Percentiles rank a stretch among this genome's conserved stretches.
phyloP scores from a whole-genome alignment of 1,140 invertebrate species.

The Rhyzopertha dominica region DNA sequence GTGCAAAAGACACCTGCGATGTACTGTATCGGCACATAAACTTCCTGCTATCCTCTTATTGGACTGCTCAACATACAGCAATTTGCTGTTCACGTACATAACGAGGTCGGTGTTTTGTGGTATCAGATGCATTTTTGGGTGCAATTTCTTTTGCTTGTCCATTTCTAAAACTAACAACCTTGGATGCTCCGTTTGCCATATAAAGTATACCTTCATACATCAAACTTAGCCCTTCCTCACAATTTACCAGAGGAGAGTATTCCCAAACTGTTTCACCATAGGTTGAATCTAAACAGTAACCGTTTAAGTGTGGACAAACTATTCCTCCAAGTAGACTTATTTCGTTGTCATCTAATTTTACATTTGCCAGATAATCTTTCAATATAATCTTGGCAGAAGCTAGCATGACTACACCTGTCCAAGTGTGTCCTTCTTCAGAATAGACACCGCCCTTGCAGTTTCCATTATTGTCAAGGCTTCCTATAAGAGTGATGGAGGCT shows the following conservation, averaged over 20 bases:
- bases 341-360: conserved; percentile 12
- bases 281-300: conserved; percentile 12
- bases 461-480: conserved; percentile 1
- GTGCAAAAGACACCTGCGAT: conserved; percentile 4
- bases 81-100: no score
- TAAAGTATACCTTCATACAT: not conserved
- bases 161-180: no score
- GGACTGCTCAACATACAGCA: no score
- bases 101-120: not conserved
- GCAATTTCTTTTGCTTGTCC: no score
- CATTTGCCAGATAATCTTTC: conserved; percentile 7
- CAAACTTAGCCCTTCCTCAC: not conserved
- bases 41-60: no score
- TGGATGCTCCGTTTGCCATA: conserved; percentile 14
- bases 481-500: conserved; percentile 4
- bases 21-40: conserved; percentile 1
- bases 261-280: conserved; percentile 11
- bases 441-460: conserved; percentile 8
- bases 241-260: not conserved
- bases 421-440: conserved; percentile 9
- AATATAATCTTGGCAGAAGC: conserved; percentile 9
- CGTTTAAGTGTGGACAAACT: conserved; percentile 6
- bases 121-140: conserved; percentile 1
- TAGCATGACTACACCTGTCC: conserved; percentile 11
- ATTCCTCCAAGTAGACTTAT: conserved; percentile 13